Percentiles rank a stretch among this genome's conserved stretches.
These are phyloP conservation scores for Ceryle rudis DNA, from an alignment of 2,797 vertebrate genomes.

Conservation along the genomic window DNA sequence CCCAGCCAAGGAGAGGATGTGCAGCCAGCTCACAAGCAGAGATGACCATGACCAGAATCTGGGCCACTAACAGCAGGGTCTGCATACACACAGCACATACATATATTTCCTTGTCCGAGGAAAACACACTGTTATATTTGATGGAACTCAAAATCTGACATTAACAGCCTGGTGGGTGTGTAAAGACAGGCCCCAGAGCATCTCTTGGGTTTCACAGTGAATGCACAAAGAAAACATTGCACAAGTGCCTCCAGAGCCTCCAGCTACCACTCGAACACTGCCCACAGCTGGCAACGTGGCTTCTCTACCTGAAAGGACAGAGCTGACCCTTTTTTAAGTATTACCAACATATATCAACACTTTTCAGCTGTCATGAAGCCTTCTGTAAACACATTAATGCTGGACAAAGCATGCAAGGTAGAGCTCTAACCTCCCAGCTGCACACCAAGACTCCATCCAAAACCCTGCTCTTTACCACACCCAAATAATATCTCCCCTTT, in stretches of 20 bases:
- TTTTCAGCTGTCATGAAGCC: background rate
- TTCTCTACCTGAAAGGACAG: background rate
- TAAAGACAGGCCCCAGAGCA: background rate
- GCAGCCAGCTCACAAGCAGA: background rate
- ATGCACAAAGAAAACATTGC: background rate
- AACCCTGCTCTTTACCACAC: background rate
- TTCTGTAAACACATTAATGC: background rate
- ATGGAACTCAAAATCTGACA: background rate
- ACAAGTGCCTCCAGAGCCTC: background rate
- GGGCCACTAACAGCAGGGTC: background rate
- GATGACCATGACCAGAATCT: background rate
- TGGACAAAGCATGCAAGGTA: background rate
- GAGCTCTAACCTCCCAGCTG: background rate
- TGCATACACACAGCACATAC: too few species aligned
- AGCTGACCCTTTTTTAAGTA: background rate
- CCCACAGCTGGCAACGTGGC: background rate
- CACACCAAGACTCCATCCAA: background rate
- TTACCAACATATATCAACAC: background rate
- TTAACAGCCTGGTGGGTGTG: background rate
- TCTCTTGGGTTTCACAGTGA: background rate
- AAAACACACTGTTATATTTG: background rate
- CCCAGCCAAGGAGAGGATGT: background rate
- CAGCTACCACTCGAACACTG: background rate
- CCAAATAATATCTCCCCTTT: background rate
- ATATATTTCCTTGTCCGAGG: background rate